Evolutionary conservation across 2,797 vertebrate species (phyloP).

Genomic region (Bradypodion pumilum): DNA sequence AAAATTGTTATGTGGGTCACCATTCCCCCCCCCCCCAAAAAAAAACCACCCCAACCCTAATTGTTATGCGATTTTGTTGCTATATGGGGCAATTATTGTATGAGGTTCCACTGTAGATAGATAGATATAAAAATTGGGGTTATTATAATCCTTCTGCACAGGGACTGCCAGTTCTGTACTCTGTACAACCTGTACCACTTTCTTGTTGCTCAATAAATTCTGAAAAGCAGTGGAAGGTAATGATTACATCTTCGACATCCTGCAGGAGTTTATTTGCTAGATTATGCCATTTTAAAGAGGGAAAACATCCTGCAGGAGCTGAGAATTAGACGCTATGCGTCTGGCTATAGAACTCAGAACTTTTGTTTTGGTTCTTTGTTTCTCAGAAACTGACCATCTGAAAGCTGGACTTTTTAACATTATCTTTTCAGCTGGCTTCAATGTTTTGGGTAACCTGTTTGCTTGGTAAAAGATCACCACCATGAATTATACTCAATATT

Average conservation of each 20-base stretch:
- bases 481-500: not conserved
- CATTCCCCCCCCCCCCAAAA: no score
- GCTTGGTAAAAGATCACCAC: not conserved
- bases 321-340: not conserved
- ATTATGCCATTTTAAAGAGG: not conserved
- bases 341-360: not conserved
- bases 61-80: no score
- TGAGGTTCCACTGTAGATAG: no score
- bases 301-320: not conserved
- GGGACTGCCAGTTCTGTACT: not conserved
- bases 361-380: not conserved
- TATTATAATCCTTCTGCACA: not conserved
- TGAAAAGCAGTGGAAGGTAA: not conserved
- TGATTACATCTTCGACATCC: not conserved
- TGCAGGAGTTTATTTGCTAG: not conserved
- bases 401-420: constrained; percentile 51
- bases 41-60: no score
- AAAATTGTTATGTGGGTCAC: no score
- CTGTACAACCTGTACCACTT: not conserved
- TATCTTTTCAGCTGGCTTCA: constrained; percentile 1
- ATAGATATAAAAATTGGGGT: not conserved
- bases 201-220: not conserved
- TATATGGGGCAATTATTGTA: no score
- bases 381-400: not conserved
- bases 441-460: not conserved